Conservation (phyloP, 1,140 invertebrate genomes). For the Pinna nobilis region DNA sequence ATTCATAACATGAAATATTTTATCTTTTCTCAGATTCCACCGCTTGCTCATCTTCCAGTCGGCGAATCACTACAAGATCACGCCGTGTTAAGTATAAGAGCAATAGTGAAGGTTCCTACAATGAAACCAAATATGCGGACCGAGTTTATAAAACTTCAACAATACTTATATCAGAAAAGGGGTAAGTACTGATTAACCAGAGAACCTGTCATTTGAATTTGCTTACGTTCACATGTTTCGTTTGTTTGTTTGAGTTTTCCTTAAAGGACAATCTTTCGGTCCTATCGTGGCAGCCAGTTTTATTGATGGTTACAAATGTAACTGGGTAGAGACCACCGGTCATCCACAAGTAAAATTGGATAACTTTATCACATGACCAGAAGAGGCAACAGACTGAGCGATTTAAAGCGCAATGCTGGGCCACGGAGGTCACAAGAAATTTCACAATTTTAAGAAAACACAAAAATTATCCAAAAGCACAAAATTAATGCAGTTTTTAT, state of each 20-base stretch:
- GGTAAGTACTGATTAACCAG: slow-evolving; percentile 42
- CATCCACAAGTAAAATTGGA: too few relatives aligned
- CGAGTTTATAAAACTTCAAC: slow-evolving; percentile 25
- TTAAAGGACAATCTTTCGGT: not conserved
- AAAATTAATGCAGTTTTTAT: too few relatives aligned
- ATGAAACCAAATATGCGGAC: slow-evolving; percentile 35
- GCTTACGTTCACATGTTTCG: not conserved
- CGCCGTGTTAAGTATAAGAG: slow-evolving; percentile 38
- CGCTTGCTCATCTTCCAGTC: slow-evolving; percentile 82
- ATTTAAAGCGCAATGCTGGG: too few relatives aligned
- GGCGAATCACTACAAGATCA: slow-evolving; percentile 91
- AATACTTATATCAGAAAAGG: slow-evolving; percentile 48
- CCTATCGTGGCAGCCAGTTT: too few relatives aligned
- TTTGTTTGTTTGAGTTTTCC: not conserved
- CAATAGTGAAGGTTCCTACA: slow-evolving; percentile 41
- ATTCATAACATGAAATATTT: not conserved
- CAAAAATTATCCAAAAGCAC: too few relatives aligned
- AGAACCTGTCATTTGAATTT: slow-evolving; percentile 4
- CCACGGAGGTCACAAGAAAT: too few relatives aligned
- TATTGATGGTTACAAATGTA: too few relatives aligned
- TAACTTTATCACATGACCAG: too few relatives aligned
- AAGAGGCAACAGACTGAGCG: too few relatives aligned
- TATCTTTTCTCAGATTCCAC: slow-evolving; percentile 49
- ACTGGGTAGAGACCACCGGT: too few relatives aligned
- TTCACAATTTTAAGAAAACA: too few relatives aligned